phyloP scores from a whole-genome alignment of 2,888 invertebrate genomes.

The Cheilosia soror region DNA sequence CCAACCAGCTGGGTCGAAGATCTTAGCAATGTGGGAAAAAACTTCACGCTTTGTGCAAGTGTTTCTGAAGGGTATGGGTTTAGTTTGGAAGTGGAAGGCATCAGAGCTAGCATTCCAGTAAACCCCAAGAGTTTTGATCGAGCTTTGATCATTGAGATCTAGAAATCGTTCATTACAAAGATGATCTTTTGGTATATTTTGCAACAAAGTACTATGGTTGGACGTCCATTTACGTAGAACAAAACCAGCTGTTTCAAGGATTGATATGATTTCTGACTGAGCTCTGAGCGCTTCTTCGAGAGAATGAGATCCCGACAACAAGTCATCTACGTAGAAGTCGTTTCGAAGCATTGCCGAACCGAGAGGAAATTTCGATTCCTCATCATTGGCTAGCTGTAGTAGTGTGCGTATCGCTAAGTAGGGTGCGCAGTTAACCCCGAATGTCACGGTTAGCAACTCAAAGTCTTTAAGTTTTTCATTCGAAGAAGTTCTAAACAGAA shows the following conservation, averaged over 20 bases:
- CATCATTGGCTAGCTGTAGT: slow-evolving; percentile 45
- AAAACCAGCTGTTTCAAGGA: slow-evolving; percentile 30
- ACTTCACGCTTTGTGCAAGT: slow-evolving; percentile 35
- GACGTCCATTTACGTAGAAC: slow-evolving; percentile 37
- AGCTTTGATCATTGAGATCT: slow-evolving; percentile 37
- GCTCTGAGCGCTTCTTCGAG: slow-evolving; percentile 27
- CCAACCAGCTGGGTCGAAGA: slow-evolving; percentile 56
- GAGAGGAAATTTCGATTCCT: slow-evolving; percentile 5
- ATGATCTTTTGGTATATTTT: not conserved
- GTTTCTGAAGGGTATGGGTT: not conserved
- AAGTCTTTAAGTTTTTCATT: slow-evolving; percentile 31
- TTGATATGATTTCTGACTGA: slow-evolving; percentile 15
- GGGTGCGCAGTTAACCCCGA: slow-evolving; percentile 43
- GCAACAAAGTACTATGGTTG: slow-evolving; percentile 2
- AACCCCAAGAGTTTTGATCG: slow-evolving; percentile 36
- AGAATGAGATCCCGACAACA: slow-evolving; percentile 46
- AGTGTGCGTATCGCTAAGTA: slow-evolving; percentile 58
- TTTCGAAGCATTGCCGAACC: slow-evolving; percentile 28
- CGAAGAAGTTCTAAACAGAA: slow-evolving; percentile 57
- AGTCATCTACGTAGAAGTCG: slow-evolving; percentile 59
- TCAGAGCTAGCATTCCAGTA: slow-evolving; percentile 43
- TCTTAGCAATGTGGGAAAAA: slow-evolving; percentile 41
- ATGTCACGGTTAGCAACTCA: slow-evolving; percentile 50
- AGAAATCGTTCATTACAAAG: slow-evolving; percentile 44
- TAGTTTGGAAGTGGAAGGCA: slow-evolving; percentile 24